These are phyloP conservation scores for Anas platyrhynchos DNA, from an alignment of 2,113 vertebrate species.

Conservation along the genomic window DNA sequence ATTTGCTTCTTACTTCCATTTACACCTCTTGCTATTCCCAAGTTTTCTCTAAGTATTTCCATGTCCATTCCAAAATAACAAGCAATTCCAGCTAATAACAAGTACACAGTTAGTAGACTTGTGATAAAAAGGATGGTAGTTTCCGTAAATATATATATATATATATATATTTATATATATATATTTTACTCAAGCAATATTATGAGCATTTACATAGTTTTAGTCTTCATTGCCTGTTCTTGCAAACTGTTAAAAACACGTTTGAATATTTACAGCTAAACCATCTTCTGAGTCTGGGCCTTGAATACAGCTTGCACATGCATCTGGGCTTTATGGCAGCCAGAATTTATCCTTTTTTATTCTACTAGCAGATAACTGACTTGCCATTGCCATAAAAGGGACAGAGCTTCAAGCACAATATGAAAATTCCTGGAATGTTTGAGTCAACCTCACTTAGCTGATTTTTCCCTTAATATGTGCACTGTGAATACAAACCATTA, in stretches of 20 bases:
- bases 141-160: not conserved
- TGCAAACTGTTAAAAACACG: not conserved
- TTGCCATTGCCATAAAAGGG: conserved; percentile 69
- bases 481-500: conserved; percentile 23
- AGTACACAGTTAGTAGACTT: not conserved
- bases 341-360: conserved; percentile 23
- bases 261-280: not conserved
- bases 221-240: not conserved
- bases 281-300: not conserved
- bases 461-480: conserved; percentile 33
- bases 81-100: not conserved
- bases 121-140: not conserved
- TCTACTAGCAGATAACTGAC: conserved; percentile 50
- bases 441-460: conserved; percentile 29
- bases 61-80: not conserved
- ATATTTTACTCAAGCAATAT: not conserved
- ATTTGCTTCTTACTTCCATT: not conserved
- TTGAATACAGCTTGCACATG: not conserved
- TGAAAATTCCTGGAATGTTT: conserved; percentile 60
- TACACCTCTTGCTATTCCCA: not conserved
- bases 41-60: not conserved
- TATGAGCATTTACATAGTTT: not conserved
- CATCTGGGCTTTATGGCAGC: not conserved
- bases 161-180: no score
- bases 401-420: conserved; percentile 45